These are phyloP conservation scores for Tenthredo distinguenda DNA, from an alignment of 2,888 invertebrate genomes.

Conservation along the genomic window DNA sequence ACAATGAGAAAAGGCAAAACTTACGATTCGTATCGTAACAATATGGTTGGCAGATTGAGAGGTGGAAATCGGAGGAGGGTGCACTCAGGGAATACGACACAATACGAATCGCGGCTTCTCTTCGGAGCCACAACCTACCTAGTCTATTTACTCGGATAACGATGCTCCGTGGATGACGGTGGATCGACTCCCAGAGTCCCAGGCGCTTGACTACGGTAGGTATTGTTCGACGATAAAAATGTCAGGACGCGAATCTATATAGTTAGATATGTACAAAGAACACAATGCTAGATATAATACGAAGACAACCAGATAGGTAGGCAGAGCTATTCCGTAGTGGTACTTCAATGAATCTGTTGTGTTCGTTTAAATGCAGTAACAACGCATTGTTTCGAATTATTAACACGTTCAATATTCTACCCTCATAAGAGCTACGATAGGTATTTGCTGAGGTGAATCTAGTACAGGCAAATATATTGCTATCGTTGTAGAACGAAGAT, in stretches of 20 bases:
- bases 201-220: slow-evolving; percentile 41
- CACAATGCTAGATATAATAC: slow-evolving; percentile 73
- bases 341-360: slow-evolving; percentile 76
- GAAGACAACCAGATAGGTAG: slow-evolving; percentile 74
- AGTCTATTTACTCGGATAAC: slow-evolving; percentile 75
- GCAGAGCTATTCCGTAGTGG: slow-evolving; percentile 21
- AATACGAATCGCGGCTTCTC: slow-evolving; percentile 71
- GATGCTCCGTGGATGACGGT: slow-evolving; percentile 71
- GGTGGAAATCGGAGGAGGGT: slow-evolving; percentile 30
- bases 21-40: slow-evolving; percentile 41
- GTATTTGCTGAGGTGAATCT: background rate
- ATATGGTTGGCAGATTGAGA: slow-evolving; percentile 37
- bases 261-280: slow-evolving; percentile 72
- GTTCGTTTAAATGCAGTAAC: slow-evolving; percentile 75
- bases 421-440: background rate
- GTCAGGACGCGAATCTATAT: slow-evolving; percentile 75
- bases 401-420: slow-evolving; percentile 58
- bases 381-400: slow-evolving; percentile 76
- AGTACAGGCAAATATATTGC: background rate
- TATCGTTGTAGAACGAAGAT: background rate
- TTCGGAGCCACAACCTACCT: slow-evolving; percentile 60
- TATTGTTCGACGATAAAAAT: slow-evolving; percentile 76
- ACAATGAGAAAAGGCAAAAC: slow-evolving; percentile 27
- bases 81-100: slow-evolving; percentile 67
- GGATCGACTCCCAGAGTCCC: slow-evolving; percentile 63